Evolutionary conservation across 2,113 vertebrate species (phyloP).

Genomic region (Pantherophis guttatus): DNA sequence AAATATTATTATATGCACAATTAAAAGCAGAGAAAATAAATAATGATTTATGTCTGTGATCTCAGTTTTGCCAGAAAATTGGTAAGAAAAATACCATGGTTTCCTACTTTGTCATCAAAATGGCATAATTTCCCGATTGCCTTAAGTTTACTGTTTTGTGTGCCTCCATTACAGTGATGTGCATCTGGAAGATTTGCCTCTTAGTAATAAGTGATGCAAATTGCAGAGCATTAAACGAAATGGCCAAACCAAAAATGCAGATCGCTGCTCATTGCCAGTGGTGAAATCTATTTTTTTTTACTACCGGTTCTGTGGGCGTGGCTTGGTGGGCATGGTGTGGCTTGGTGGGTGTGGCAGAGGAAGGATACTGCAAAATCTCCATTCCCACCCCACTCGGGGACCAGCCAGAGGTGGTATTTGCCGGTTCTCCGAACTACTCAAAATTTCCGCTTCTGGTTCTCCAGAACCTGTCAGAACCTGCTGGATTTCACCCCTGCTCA

Average conservation of each 20-base stretch:
- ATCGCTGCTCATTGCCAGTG: neutral
- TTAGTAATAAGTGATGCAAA: neutral
- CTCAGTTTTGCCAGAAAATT: neutral
- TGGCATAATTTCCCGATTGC: neutral
- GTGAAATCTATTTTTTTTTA: too few relatives aligned
- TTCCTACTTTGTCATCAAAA: neutral
- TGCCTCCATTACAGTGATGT: neutral
- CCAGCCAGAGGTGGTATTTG: too few relatives aligned
- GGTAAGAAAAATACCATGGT: neutral
- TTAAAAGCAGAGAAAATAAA: conserved; percentile 9
- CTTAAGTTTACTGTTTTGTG: neutral
- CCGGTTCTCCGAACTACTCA: too few relatives aligned
- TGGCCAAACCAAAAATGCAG: neutral
- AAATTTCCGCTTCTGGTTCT: too few relatives aligned
- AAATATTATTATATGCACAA: conserved; percentile 11
- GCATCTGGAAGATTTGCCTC: neutral
- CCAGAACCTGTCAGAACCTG: too few relatives aligned
- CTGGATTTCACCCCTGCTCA: too few relatives aligned
- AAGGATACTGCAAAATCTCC: too few relatives aligned
- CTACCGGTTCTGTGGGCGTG: too few relatives aligned
- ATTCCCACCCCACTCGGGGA: too few relatives aligned
- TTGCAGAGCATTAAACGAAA: neutral
- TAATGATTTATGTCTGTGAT: neutral
- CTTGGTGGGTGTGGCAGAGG: too few relatives aligned
- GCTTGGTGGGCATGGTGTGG: too few relatives aligned